Conservation (phyloP, 2,113 vertebrate genomes). For the Coturnix japonica region DNA sequence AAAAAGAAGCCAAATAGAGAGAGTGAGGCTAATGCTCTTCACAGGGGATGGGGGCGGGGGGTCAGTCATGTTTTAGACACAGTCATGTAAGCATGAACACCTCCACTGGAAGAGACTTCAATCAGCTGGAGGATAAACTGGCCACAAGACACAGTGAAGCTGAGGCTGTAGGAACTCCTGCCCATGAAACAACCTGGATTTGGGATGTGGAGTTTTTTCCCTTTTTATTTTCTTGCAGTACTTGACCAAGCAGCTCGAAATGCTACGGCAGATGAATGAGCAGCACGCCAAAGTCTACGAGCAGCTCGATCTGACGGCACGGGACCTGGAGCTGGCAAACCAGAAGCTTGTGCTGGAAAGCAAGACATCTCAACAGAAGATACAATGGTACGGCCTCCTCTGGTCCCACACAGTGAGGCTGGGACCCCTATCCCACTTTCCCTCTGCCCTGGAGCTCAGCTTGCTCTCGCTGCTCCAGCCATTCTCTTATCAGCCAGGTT, state of each 20-base stretch:
- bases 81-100: neutral
- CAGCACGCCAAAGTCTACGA: conserved; percentile 98
- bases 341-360: conserved; percentile 95
- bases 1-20: conserved; percentile 4
- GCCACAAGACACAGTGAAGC: neutral
- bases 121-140: neutral
- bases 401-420: neutral
- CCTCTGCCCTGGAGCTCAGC: neutral
- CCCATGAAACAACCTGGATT: neutral
- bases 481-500: neutral
- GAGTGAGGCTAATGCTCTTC: neutral
- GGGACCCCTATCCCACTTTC: neutral
- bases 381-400: conserved; percentile 83
- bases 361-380: conserved; percentile 95
- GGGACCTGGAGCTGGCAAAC: conserved; percentile 95
- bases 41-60: neutral
- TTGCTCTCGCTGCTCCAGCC: neutral
- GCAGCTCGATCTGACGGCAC: conserved; percentile 92
- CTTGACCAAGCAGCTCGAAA: conserved; percentile 94
- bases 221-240: conserved; percentile 78
- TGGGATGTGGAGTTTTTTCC: neutral
- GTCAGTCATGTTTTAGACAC: neutral
- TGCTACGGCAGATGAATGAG: conserved; percentile 93
- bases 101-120: neutral
- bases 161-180: neutral